Percentiles rank a stretch among this genome's conserved stretches.
These are phyloP conservation scores for Aphaenogaster ashmeadi DNA, from an alignment of 1,140 invertebrate species.

Conservation along the genomic window DNA sequence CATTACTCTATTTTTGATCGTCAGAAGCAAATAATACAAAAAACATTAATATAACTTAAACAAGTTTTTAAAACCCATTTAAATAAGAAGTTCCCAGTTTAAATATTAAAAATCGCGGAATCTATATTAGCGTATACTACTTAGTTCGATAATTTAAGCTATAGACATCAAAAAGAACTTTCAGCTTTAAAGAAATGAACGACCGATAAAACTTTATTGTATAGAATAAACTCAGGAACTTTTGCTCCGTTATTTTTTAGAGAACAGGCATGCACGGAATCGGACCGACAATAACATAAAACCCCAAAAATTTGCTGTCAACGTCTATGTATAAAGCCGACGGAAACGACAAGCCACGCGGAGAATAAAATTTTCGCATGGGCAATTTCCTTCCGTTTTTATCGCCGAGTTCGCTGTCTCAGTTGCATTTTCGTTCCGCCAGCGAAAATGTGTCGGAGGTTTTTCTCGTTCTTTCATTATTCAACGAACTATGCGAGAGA, in stretches of 20 bases:
- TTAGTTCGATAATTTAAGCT: background rate
- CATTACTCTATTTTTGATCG: background rate
- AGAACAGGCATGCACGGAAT: background rate
- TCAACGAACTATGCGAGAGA: slow-evolving; percentile 34
- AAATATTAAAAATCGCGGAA: background rate
- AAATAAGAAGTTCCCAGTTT: background rate
- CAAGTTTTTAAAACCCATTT: background rate
- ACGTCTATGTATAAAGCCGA: slow-evolving; percentile 14
- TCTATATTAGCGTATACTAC: background rate
- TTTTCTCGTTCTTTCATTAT: slow-evolving; percentile 41
- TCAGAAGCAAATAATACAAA: background rate
- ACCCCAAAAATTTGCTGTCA: slow-evolving; percentile 5
- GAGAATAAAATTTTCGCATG: slow-evolving; percentile 37
- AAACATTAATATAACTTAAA: background rate
- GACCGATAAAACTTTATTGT: background rate
- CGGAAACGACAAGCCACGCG: background rate
- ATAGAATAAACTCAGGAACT: background rate
- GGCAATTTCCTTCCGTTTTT: slow-evolving; percentile 33
- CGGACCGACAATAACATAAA: background rate
- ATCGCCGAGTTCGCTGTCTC: slow-evolving; percentile 17
- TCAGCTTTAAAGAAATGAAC: background rate
- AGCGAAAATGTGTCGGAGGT: background rate
- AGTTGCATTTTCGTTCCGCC: slow-evolving; percentile 13
- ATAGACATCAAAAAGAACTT: background rate
- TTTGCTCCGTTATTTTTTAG: background rate